Percentiles rank a stretch among this genome's conserved stretches.
Conservation (phyloP, 2,113 vertebrate genomes). For the Eudyptes chrysolophus region DNA sequence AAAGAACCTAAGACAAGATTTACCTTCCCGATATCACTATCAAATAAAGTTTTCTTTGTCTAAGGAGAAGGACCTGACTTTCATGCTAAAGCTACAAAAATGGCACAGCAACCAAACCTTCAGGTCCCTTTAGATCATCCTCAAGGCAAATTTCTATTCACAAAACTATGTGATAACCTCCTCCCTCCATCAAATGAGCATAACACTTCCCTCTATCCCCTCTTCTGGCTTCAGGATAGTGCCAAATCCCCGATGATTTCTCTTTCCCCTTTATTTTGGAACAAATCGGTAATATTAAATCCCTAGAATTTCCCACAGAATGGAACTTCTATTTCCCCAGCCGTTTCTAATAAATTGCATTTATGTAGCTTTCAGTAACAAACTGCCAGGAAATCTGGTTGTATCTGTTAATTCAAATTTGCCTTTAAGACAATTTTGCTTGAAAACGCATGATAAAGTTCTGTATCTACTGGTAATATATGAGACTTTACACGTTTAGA, state of each 20-base stretch:
- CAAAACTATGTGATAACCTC: neutral
- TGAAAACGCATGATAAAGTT: neutral
- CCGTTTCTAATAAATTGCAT: constrained; percentile 35
- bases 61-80: neutral
- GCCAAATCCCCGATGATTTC: constrained; percentile 14
- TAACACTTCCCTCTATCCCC: neutral
- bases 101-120: neutral
- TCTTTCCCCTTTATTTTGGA: constrained; percentile 42
- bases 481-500: neutral
- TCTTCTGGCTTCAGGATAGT: neutral
- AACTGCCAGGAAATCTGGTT: constrained; percentile 6
- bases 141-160: neutral
- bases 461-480: neutral
- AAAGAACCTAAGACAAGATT: neutral
- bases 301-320: constrained; percentile 36
- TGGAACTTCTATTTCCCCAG: constrained; percentile 25
- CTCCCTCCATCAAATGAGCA: neutral
- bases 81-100: neutral
- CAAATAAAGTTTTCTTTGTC: neutral
- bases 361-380: constrained; percentile 11
- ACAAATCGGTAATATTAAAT: constrained; percentile 23
- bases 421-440: neutral
- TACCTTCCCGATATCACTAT: neutral
- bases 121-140: neutral
- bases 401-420: neutral